Evolutionary conservation across 2,888 invertebrate genomes (phyloP), one percentile per base, ranked within the genome.

Genomic region (Ceramica pisi): DNA sequence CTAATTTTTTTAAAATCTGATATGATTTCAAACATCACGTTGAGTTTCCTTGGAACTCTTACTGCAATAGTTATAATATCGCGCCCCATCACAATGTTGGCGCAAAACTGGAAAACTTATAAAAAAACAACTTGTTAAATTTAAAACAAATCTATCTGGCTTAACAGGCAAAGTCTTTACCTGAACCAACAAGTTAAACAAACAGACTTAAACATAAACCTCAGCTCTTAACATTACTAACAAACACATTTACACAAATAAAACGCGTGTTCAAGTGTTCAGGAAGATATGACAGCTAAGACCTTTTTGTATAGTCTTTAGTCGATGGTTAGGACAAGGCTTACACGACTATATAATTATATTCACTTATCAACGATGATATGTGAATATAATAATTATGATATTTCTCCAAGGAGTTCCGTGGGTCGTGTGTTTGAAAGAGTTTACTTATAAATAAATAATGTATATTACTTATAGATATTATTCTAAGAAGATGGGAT

Each of bases 361-460:
- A n/a, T n/a, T n/a, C n/a, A n/a, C n/a, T n/a, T n/a, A n/a, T n/a
- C n/a, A n/a, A n/a, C 26, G 21, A 69, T 77, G 60, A 26, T 26
- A 46, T 68, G 60, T 1, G 69, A 69, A 60, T 19, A n/a, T 69
- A 69, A 59, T 67, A 26, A 35, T 56, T 35, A 77, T 35, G 41
- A 69, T 77, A 60, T 60, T 74, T 50, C 55, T 60, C 35, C 55
- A 31, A 77, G 31, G 14, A 74, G 70, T 74, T 74, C 70, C 73
- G 78, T 56, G 41, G 44, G 31, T 3, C 31, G 19, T 48, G 41
- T 12, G 2, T 56, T 38, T 67, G 50, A 57, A 67, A 19, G 44
- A 73, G 53, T 63, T 73, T 38, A 73, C 35, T 35, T 44, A 12
- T 41, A 9, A 41, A 41, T 41, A n/a, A n/a, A n/a, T n/a, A n/a